These are phyloP conservation scores for Boleophthalmus pectinirostris DNA, from an alignment of 2,113 vertebrate species.

Conservation along the genomic window DNA sequence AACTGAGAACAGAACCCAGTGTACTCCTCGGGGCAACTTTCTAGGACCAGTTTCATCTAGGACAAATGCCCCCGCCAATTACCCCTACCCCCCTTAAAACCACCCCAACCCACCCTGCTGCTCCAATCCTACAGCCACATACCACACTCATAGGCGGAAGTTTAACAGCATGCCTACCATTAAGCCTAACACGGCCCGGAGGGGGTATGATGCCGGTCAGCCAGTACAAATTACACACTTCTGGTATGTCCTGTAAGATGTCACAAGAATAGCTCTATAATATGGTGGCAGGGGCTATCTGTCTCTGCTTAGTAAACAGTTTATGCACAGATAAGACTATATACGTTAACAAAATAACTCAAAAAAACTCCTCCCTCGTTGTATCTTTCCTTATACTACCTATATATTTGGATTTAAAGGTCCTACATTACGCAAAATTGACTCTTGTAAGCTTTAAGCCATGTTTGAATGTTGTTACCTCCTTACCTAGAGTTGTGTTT, in stretches of 20 bases:
- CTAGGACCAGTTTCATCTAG: slow-evolving; percentile 28
- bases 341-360: background rate
- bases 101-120: slow-evolving; percentile 6
- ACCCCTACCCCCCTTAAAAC: background rate
- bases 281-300: background rate
- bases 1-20: slow-evolving; percentile 69
- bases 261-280: slow-evolving; percentile 32
- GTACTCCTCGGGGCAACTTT: slow-evolving; percentile 43
- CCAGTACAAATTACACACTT: slow-evolving; percentile 58
- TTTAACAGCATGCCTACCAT: slow-evolving; percentile 56
- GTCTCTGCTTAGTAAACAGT: background rate
- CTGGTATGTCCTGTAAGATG: slow-evolving; percentile 56
- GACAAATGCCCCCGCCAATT: slow-evolving; percentile 36
- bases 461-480: too few species aligned
- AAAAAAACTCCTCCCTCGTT: background rate
- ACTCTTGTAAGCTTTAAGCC: too few species aligned
- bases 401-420: slow-evolving; percentile 15
- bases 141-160: slow-evolving; percentile 58
- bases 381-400: slow-evolving; percentile 22
- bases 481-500: too few species aligned
- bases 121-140: slow-evolving; percentile 35
- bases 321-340: background rate
- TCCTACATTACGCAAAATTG: too few species aligned
- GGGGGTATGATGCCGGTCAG: slow-evolving; percentile 56
- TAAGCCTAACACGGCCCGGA: slow-evolving; percentile 65